Percentiles rank a stretch among this genome's conserved stretches.
Conservation (phyloP, 2,113 vertebrate genomes). For the Furnarius figulus region DNA sequence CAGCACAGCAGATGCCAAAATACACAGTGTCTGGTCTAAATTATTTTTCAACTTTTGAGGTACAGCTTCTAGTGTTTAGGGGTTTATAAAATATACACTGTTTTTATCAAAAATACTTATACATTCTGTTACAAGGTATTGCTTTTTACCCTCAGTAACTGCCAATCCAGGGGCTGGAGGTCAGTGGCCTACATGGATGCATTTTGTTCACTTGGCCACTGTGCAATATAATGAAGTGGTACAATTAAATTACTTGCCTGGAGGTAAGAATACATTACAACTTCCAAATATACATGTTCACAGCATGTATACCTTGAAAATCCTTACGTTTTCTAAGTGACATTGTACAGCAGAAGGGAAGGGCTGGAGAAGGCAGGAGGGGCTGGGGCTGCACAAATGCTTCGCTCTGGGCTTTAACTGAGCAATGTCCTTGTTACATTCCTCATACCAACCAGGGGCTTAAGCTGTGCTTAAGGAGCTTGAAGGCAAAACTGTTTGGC, state of each 20-base stretch:
- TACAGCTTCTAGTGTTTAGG: slow-evolving; percentile 84
- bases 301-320: slow-evolving; percentile 75
- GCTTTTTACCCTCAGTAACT: slow-evolving; percentile 76
- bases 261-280: slow-evolving; percentile 74
- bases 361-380: background rate
- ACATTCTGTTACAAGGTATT: slow-evolving; percentile 82
- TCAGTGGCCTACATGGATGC: slow-evolving; percentile 66
- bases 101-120: slow-evolving; percentile 84
- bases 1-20: slow-evolving; percentile 44
- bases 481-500: slow-evolving; percentile 79
- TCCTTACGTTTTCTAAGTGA: slow-evolving; percentile 50
- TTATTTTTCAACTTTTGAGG: slow-evolving; percentile 76
- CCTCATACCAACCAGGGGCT: slow-evolving; percentile 33
- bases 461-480: slow-evolving; percentile 47
- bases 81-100: slow-evolving; percentile 80
- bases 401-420: slow-evolving; percentile 21
- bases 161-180: slow-evolving; percentile 74
- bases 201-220: slow-evolving; percentile 64
- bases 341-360: slow-evolving; percentile 74
- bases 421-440: slow-evolving; percentile 42
- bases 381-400: background rate
- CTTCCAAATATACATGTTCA: slow-evolving; percentile 78
- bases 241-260: slow-evolving; percentile 72
- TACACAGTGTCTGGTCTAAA: slow-evolving; percentile 66
- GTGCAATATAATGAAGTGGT: slow-evolving; percentile 68